Base-by-base conservation (phyloP, 1,140 invertebrate genomes). In the Mactra quadrangularis region DNA sequence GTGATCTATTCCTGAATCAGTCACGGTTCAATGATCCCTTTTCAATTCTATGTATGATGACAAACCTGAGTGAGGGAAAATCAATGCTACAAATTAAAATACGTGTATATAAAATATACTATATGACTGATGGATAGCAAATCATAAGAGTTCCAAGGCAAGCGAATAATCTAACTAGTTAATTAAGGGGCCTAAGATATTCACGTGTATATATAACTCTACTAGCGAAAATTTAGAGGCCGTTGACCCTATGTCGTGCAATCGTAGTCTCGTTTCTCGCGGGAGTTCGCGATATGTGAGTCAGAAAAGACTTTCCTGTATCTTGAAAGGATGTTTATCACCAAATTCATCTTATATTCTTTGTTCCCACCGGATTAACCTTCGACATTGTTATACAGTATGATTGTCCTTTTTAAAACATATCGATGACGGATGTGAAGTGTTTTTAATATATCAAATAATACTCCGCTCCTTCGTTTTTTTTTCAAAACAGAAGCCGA, bases 311-410 rank as follows among this genome's bases (percentile, higher is more conserved):
- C 59, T 76, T 60, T 55, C 57, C 38, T 38, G 47, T 60, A 62
- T 64, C 50, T 72, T 55, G 31, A 76, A 76, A 76, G 74, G 57
- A 76, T 76, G 74, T 60, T 76, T 76, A 62, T 76, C 45, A 60
- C 59, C 45, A 60, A 60, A 76, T 45, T 62, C 38, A 35, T 50
- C 57, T 29, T 62, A 25, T 38, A 31, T 74, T 60, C 55, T 62
- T 76, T 76, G 74, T 76, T 76, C 62, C 47, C 38, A 33, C 55
- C 74, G 57, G 74, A 76, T 47, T 47, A 62, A 57, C 55, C 19
- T 35, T 76, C 41, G 59, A 45, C 17, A 31, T 29, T n/a, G 17
- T 27, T 72, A 35, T 72, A 9, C n/a, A 68, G 35, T 38, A 72
- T 52, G n/a, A 29, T 55, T 52, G 29, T 57, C 29, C 52, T 72